Percentiles rank a stretch among this genome's conserved stretches.
Conservation (phyloP, 2,888 invertebrate genomes). For the Leptinotarsa tumamoca region DNA sequence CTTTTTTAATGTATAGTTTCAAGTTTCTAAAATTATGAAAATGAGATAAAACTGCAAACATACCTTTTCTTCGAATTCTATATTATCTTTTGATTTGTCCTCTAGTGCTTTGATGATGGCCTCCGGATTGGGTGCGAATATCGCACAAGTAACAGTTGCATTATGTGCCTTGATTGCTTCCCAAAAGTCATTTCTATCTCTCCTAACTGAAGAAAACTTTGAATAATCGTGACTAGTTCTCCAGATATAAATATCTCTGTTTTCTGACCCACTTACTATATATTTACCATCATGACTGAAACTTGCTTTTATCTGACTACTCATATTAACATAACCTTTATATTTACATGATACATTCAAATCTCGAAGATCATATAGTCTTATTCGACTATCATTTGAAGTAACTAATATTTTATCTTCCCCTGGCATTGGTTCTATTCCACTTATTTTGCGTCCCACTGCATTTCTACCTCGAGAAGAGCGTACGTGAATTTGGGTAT, state of each 20-base stretch:
- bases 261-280: slow-evolving; percentile 79
- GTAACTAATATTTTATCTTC: slow-evolving; percentile 97
- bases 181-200: slow-evolving; percentile 98
- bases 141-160: slow-evolving; percentile 96
- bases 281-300: slow-evolving; percentile 91
- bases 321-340: slow-evolving; percentile 85
- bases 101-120: slow-evolving; percentile 83
- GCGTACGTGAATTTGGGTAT: slow-evolving; percentile 96
- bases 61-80: slow-evolving; percentile 50
- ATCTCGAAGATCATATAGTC: slow-evolving; percentile 95
- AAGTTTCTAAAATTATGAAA: background rate
- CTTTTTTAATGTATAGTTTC: too few species aligned
- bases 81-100: slow-evolving; percentile 58
- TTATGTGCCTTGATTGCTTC: slow-evolving; percentile 96
- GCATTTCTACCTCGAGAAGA: slow-evolving; percentile 97
- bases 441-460: slow-evolving; percentile 94
- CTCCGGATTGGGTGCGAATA: slow-evolving; percentile 97
- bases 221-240: slow-evolving; percentile 96
- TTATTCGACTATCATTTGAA: slow-evolving; percentile 96
- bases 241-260: slow-evolving; percentile 98
- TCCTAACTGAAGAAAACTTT: slow-evolving; percentile 89
- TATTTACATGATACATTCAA: slow-evolving; percentile 86
- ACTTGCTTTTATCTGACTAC: slow-evolving; percentile 97
- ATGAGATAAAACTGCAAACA: slow-evolving; percentile 24
- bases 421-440: slow-evolving; percentile 96